Percentiles rank a stretch among this genome's conserved stretches.
Conservation (phyloP, 2,888 invertebrate species). For the Rhabditophanes sp. region DNA sequence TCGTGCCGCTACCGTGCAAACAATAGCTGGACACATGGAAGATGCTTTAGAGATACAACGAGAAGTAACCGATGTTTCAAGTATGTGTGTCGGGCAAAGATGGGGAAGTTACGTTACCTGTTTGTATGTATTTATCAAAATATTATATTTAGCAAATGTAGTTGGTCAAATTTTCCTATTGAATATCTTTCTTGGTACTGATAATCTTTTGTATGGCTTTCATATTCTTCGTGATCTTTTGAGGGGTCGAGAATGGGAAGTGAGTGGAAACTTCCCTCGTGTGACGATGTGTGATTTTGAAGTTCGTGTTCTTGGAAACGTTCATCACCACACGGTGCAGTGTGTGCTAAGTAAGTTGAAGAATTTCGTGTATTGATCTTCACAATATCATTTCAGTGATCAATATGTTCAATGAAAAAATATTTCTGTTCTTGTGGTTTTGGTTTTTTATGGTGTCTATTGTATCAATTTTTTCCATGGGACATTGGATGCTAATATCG, state of each 20-base stretch:
- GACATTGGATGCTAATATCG: constrained; percentile 43
- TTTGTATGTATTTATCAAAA: constrained; percentile 44
- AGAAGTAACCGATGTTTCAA: constrained; percentile 42
- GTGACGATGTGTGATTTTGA: constrained; percentile 47
- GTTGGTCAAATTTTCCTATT: constrained; percentile 44
- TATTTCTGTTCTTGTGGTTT: constrained; percentile 44
- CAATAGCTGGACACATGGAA: constrained; percentile 45
- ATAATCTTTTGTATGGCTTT: constrained; percentile 45
- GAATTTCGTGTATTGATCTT: not conserved
- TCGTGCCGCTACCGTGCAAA: constrained; percentile 43
- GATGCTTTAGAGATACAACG: constrained; percentile 44
- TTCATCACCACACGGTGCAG: constrained; percentile 45
- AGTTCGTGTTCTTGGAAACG: constrained; percentile 46
- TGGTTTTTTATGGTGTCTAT: constrained; percentile 45
- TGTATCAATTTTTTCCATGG: constrained; percentile 40
- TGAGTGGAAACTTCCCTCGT: constrained; percentile 43
- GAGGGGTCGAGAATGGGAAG: constrained; percentile 44
- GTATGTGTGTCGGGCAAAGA: constrained; percentile 43
- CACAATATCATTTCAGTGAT: not conserved
- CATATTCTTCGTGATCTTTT: constrained; percentile 44
- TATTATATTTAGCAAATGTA: constrained; percentile 44
- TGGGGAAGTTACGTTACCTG: constrained; percentile 45
- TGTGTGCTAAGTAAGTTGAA: constrained; percentile 39
- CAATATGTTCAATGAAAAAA: constrained; percentile 31
- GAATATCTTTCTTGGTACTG: constrained; percentile 45